These are phyloP conservation scores for Embiotoca jacksoni DNA, from an alignment of 2,113 vertebrate species.

Conservation along the genomic window DNA sequence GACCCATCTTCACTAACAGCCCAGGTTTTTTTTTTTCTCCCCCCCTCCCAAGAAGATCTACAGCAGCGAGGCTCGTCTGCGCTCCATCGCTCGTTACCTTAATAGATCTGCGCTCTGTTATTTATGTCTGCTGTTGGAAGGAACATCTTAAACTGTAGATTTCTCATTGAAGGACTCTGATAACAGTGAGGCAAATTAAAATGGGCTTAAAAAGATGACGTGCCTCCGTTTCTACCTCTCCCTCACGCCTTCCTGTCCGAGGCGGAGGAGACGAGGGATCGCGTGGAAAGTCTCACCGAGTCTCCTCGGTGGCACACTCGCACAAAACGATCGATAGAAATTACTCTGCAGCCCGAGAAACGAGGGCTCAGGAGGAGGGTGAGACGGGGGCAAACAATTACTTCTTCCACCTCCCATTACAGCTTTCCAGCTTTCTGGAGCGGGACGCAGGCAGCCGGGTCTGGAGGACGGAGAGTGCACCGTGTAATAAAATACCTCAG, in stretches of 20 bases:
- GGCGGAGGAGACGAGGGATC: slow-evolving; percentile 35
- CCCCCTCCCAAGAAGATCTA: slow-evolving; percentile 1
- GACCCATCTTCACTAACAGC: slow-evolving; percentile 40
- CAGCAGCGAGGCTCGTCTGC: slow-evolving; percentile 1
- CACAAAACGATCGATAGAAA: slow-evolving; percentile 72
- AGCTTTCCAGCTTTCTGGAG: slow-evolving; percentile 38
- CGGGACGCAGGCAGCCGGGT: slow-evolving; percentile 7
- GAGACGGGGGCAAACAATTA: slow-evolving; percentile 43
- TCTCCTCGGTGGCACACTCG: slow-evolving; percentile 47
- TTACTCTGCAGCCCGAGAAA: slow-evolving; percentile 49
- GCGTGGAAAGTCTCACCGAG: slow-evolving; percentile 40
- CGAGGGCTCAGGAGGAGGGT: slow-evolving; percentile 19
- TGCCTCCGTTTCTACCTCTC: slow-evolving; percentile 12
- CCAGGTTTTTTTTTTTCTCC: slow-evolving; percentile 15
- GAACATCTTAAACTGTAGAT: slow-evolving; percentile 5
- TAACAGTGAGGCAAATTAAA: background rate
- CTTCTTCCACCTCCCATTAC: slow-evolving; percentile 50
- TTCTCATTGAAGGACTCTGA: slow-evolving; percentile 23
- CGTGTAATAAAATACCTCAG: background rate
- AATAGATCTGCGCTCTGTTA: background rate
- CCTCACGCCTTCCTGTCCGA: slow-evolving; percentile 15
- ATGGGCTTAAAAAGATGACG: slow-evolving; percentile 9
- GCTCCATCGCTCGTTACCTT: background rate
- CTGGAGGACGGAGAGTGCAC: background rate
- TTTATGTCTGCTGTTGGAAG: slow-evolving; percentile 2